phyloP scores from a whole-genome alignment of 2,888 invertebrate genomes.

The Andrena marginata region DNA sequence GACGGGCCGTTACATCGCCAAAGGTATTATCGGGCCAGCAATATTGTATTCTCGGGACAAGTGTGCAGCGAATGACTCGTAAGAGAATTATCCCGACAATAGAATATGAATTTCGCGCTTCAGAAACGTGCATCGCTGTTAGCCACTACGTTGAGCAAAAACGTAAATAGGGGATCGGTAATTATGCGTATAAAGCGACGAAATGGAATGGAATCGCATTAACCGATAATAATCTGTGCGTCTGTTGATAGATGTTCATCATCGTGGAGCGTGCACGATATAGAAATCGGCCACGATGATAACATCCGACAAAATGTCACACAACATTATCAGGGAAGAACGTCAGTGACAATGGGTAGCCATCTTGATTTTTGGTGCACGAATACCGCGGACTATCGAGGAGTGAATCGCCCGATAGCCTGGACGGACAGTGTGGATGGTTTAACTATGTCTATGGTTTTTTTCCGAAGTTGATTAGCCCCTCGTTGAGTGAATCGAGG shows the following conservation, averaged over 20 bases:
- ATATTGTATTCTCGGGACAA: conserved; percentile 10
- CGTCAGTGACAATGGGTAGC: conserved; percentile 73
- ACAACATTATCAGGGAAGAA: conserved; percentile 55
- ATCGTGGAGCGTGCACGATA: neutral
- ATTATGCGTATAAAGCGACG: neutral
- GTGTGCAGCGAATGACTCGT: neutral
- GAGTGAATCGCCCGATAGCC: conserved; percentile 51
- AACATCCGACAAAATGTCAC: conserved; percentile 19
- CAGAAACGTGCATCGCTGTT: conserved; percentile 5
- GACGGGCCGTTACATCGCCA: neutral
- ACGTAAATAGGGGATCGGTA: conserved; percentile 15
- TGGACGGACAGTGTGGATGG: conserved; percentile 42
- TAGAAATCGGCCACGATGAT: conserved; percentile 13
- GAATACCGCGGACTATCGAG: conserved; percentile 57
- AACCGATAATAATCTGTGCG: conserved; percentile 2
- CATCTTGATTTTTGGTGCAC: conserved; percentile 72
- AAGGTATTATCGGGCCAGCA: neutral
- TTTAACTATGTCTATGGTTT: conserved; percentile 63
- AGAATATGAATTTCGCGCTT: conserved; percentile 58
- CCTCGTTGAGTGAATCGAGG: conserved; percentile 39
- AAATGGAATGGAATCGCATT: neutral
- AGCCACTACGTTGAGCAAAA: conserved; percentile 61
- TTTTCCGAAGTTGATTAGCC: conserved; percentile 56
- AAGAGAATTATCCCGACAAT: neutral
- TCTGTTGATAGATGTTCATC: neutral